phyloP scores from a whole-genome alignment of 1,140 invertebrate species.

The Anadara kagoshimensis region DNA sequence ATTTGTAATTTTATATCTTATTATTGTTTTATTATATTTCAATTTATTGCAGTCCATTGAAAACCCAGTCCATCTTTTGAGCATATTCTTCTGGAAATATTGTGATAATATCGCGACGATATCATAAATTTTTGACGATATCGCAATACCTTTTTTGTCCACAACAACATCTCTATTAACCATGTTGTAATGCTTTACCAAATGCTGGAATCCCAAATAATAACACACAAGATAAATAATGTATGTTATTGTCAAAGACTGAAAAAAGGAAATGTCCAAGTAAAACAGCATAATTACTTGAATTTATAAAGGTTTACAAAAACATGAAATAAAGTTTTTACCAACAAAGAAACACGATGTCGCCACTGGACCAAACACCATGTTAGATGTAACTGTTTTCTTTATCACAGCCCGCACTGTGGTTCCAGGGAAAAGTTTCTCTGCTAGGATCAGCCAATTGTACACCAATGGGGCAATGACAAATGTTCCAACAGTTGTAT shows the following conservation, averaged over 20 bases:
- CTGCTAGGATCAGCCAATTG: constrained; percentile 43
- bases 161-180: no score
- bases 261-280: neutral
- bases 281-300: neutral
- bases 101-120: no score
- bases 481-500: constrained; percentile 37
- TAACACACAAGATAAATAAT: no score
- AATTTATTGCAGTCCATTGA: no score
- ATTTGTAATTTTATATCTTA: no score
- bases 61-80: no score
- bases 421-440: constrained; percentile 44
- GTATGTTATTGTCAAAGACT: neutral
- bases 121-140: no score
- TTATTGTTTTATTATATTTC: no score
- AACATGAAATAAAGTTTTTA: constrained; percentile 4
- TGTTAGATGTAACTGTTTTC: constrained; percentile 42
- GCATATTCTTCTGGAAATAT: no score
- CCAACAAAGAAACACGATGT: constrained; percentile 46
- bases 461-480: constrained; percentile 44
- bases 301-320: neutral
- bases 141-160: no score
- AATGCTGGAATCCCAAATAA: no score
- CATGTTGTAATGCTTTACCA: no score
- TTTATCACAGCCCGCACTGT: constrained; percentile 32
- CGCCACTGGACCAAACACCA: constrained; percentile 43